Conservation (phyloP, 2,888 invertebrate genomes). For the Tanytarsus gracilentus region DNA sequence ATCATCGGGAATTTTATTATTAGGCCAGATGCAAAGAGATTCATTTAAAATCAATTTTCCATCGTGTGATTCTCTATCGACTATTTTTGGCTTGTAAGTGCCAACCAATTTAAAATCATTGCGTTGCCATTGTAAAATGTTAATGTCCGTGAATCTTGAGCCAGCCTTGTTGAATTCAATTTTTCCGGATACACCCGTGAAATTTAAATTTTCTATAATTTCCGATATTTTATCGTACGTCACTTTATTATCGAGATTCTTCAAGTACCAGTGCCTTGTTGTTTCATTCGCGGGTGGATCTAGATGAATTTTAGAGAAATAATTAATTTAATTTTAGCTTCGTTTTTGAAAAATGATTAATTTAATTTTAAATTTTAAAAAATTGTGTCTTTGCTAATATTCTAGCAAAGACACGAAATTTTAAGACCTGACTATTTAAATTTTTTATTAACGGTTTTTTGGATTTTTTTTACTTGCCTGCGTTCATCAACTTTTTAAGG, state of each 20-base stretch:
- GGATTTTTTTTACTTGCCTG: too few species aligned
- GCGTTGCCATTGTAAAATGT: slow-evolving; percentile 53
- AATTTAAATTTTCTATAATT: slow-evolving; percentile 56
- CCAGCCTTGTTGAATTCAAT: slow-evolving; percentile 61
- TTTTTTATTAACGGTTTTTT: background rate
- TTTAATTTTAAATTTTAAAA: too few species aligned
- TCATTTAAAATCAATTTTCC: slow-evolving; percentile 49
- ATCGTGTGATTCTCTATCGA: slow-evolving; percentile 45
- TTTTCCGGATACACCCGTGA: slow-evolving; percentile 63
- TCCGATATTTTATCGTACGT: slow-evolving; percentile 46
- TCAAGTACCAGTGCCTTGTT: slow-evolving; percentile 30
- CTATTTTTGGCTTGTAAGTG: slow-evolving; percentile 48
- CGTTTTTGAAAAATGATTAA: too few species aligned
- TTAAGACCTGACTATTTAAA: slow-evolving; percentile 43
- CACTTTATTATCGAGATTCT: slow-evolving; percentile 33
- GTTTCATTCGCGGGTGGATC: background rate
- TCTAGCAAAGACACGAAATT: background rate
- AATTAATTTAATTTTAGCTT: too few species aligned
- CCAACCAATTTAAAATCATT: slow-evolving; percentile 48
- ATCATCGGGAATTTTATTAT: slow-evolving; percentile 56
- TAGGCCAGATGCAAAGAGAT: slow-evolving; percentile 58
- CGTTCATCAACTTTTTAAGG: slow-evolving; percentile 53
- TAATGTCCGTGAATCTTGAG: slow-evolving; percentile 54
- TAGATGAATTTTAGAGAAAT: background rate
- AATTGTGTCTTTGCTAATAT: too few species aligned